Conservation (phyloP, 2,113 vertebrate species). For the Sakesphorus luctuosus region DNA sequence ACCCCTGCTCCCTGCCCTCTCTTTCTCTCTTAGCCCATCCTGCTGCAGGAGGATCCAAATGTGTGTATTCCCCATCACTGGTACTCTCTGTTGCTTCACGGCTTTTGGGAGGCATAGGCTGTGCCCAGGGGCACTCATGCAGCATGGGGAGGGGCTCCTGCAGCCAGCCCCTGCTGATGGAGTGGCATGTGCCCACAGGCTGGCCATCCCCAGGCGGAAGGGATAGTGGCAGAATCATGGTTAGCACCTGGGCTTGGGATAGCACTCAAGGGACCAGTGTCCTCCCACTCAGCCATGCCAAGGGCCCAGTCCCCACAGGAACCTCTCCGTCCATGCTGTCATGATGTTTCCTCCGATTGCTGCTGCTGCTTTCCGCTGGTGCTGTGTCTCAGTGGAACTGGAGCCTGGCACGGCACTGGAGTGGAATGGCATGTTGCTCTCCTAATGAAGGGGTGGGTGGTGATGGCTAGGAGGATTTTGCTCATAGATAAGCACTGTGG, state of each 20-base stretch:
- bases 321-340: slow-evolving; percentile 39
- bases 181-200: neutral
- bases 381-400: neutral
- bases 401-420: neutral
- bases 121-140: slow-evolving; percentile 10
- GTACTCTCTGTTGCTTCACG: slow-evolving; percentile 61
- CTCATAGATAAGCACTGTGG: fast-evolving
- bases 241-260: neutral
- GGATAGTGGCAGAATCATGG: fast-evolving
- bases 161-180: neutral
- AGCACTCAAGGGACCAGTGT: neutral
- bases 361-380: slow-evolving; percentile 38
- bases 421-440: neutral
- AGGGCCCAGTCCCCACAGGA: neutral
- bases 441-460: neutral
- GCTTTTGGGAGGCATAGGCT: slow-evolving; percentile 61
- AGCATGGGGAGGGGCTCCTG: slow-evolving; percentile 15
- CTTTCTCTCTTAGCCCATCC: slow-evolving; percentile 76
- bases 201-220: neutral
- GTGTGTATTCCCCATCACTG: slow-evolving; percentile 80
- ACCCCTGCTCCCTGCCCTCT: slow-evolving; percentile 40
- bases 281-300: neutral
- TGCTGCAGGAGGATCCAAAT: slow-evolving; percentile 83
- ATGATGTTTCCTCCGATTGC: neutral
- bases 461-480: too few relatives aligned